phyloP scores from a whole-genome alignment of 2,113 vertebrate genomes.

The Tursiops truncatus region DNA sequence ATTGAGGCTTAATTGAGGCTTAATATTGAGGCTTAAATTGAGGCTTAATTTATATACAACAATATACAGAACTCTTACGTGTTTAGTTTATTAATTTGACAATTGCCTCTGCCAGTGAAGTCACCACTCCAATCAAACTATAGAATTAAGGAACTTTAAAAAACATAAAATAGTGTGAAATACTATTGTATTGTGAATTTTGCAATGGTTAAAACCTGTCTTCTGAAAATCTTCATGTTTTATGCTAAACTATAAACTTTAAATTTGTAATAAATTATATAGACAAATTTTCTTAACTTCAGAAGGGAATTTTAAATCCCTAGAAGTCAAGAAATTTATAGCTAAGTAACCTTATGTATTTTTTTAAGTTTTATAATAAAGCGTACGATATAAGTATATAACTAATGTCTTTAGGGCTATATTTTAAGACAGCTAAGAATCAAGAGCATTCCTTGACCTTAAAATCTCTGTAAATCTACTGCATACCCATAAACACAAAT shows the following conservation, averaged over 20 bases:
- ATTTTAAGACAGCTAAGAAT: not conserved
- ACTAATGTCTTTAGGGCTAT: not conserved
- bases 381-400: not conserved
- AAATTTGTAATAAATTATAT: not conserved
- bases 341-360: not conserved
- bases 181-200: not conserved
- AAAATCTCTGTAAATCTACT: not conserved
- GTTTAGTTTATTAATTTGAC: not conserved
- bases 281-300: not conserved
- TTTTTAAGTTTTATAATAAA: conserved; percentile 23
- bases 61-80: not conserved
- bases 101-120: not conserved
- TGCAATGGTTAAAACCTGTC: not conserved
- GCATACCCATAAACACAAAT: not conserved
- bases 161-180: not conserved
- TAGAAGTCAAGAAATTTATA: not conserved
- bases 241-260: not conserved
- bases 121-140: not conserved
- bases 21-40: not conserved
- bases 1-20: too few species aligned
- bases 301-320: not conserved
- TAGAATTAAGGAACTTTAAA: not conserved
- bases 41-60: not conserved
- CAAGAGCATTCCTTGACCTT: not conserved
- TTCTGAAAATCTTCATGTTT: not conserved